Conservation (phyloP, 2,797 vertebrate species). For the Oreortyx pictus region DNA sequence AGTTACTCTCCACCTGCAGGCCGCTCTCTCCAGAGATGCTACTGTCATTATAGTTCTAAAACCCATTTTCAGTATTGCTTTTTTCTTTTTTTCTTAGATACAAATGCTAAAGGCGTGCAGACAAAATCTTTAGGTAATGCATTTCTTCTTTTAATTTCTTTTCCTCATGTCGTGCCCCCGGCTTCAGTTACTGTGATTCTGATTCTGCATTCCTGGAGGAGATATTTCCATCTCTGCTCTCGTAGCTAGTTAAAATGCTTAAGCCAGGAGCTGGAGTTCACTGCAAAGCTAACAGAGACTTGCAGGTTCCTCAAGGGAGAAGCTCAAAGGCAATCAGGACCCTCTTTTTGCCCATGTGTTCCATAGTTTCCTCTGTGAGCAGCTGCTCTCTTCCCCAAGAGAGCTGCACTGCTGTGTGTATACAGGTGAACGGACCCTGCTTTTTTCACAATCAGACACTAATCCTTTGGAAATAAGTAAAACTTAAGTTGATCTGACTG, state of each 20-base stretch:
- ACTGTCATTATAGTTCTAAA: neutral
- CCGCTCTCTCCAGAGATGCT: neutral
- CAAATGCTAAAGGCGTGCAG: neutral
- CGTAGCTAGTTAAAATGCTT: neutral
- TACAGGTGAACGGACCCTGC: no score
- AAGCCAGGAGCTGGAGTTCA: neutral
- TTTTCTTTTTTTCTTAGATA: neutral
- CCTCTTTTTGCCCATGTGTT: no score
- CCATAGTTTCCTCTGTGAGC: no score
- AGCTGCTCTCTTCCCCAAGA: no score
- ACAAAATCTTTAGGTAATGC: neutral
- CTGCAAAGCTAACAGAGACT: neutral
- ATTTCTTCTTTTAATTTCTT: neutral
- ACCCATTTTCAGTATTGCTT: neutral
- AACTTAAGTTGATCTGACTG: neutral
- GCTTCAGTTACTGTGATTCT: neutral
- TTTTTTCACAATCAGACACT: no score
- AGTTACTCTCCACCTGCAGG: fast-evolving
- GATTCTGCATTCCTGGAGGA: neutral
- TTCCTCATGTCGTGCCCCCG: neutral
- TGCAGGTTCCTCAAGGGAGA: neutral
- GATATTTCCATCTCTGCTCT: neutral
- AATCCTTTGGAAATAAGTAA: no score
- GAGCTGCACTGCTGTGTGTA: no score
- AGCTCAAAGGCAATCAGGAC: neutral